These are phyloP conservation scores for Erythrolamprus reginae DNA, from an alignment of 2,113 vertebrate species.

Conservation along the genomic window DNA sequence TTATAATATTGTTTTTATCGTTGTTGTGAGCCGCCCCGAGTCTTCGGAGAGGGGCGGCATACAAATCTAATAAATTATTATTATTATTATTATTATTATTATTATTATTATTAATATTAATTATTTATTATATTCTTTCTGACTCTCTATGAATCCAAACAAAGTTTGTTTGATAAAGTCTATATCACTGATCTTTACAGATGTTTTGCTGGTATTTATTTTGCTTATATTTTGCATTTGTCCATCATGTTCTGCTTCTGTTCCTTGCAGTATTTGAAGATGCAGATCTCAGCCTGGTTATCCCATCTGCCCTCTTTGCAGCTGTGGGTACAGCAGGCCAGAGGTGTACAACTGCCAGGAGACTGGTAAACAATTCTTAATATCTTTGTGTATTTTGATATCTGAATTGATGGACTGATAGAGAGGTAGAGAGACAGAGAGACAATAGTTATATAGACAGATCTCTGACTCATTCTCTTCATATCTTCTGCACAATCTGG, in stretches of 20 bases:
- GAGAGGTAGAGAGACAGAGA: not conserved
- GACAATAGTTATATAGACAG: not conserved
- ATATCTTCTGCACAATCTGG: not conserved
- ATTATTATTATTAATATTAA: no score
- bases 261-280: conserved; percentile 83
- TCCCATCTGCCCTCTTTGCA: conserved; percentile 88
- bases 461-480: not conserved
- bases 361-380: conserved; percentile 74
- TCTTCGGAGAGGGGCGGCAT: no score
- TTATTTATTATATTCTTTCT: no score
- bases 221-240: not conserved
- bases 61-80: no score
- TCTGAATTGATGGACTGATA: not conserved
- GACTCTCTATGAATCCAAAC: not conserved
- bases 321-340: conserved; percentile 95
- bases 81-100: no score
- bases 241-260: not conserved
- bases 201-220: not conserved
- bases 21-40: no score
- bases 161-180: not conserved
- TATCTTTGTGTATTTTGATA: not conserved
- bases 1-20: no score
- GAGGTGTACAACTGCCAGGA: conserved; percentile 89
- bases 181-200: not conserved
- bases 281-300: conserved; percentile 87